Percentiles rank a stretch among this genome's conserved stretches.
These are phyloP conservation scores for Prunella fulvescens DNA, from an alignment of 2,113 vertebrate species.

Conservation along the genomic window DNA sequence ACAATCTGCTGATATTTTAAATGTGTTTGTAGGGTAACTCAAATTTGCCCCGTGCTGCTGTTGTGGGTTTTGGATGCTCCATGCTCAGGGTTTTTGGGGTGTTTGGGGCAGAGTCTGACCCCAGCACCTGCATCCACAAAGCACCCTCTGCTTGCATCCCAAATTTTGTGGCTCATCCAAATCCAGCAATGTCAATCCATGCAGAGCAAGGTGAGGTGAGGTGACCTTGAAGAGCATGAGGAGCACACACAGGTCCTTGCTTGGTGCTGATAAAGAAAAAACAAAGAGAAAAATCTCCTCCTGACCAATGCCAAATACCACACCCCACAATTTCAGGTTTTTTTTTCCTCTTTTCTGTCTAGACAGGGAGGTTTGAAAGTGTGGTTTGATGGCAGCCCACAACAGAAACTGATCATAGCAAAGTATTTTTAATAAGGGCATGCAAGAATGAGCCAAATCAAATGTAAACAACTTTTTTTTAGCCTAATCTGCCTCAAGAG, in stretches of 20 bases:
- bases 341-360: background rate
- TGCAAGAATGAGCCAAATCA: background rate
- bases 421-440: background rate
- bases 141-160: rapidly evolving
- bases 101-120: background rate
- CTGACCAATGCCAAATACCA: background rate
- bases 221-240: background rate
- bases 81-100: rapidly evolving
- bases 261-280: background rate
- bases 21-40: rapidly evolving
- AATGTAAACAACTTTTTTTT: background rate
- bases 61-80: rapidly evolving
- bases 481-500: background rate
- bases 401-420: background rate
- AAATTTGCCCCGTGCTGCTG: rapidly evolving
- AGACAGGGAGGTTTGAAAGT: background rate
- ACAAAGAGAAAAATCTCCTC: background rate
- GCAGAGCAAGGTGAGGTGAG: background rate
- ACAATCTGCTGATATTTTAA: rapidly evolving
- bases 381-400: background rate
- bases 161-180: rapidly evolving
- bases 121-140: background rate
- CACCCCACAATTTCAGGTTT: background rate
- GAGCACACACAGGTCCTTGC: background rate
- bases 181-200: rapidly evolving